Evolutionary conservation across 35 echinoderm and acorn worm species (phyloP).

Genomic region (Ptychodera flava): DNA sequence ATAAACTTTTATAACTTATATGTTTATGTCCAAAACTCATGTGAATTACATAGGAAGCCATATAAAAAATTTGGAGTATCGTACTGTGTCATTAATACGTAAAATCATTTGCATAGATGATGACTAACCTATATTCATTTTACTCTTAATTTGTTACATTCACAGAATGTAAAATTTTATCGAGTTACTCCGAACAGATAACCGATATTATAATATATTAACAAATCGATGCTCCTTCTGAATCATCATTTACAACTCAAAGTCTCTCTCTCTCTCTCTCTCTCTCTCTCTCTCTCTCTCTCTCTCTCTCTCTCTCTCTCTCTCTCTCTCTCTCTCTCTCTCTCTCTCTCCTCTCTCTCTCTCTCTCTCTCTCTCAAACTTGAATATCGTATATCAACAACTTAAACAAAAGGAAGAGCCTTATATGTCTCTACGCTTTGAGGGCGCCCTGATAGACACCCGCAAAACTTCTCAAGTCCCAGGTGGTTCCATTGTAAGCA

Average conservation of each 20-base stretch:
- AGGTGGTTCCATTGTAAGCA: no score
- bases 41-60: not conserved
- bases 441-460: no score
- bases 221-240: not conserved
- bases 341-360: no score
- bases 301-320: not conserved
- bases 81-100: not conserved
- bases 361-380: no score
- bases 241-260: not conserved
- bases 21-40: not conserved
- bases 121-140: not conserved
- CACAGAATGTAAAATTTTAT: not conserved
- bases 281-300: conserved; percentile 7
- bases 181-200: not conserved
- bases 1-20: not conserved
- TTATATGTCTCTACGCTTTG: no score
- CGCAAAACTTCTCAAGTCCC: no score
- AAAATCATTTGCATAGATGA: not conserved
- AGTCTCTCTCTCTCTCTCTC: not conserved
- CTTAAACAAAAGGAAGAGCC: no score
- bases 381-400: no score
- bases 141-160: not conserved
- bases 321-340: not conserved
- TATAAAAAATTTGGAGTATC: not conserved
- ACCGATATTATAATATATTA: not conserved